Base-by-base conservation (phyloP, 2,888 invertebrate species). In the Norana najaformis region DNA sequence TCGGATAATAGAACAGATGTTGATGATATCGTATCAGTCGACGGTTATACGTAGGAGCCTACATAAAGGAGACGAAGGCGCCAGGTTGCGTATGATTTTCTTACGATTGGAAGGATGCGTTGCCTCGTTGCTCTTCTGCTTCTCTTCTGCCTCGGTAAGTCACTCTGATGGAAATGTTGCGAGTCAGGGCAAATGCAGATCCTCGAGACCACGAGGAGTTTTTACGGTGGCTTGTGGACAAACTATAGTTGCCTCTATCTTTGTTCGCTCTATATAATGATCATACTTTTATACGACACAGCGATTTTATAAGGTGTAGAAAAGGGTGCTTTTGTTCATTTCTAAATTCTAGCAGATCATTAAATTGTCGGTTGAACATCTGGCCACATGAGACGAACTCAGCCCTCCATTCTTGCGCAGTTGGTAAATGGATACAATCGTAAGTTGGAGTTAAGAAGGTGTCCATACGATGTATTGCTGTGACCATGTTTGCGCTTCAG, bases 71-170 rank as follows among this genome's bases (percentile, higher is more conserved):
- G 69, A 69, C 69, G 69, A n/a, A n/a, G 69, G 30, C 69, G n/a
- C 11, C 69, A n/a, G 69, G 30, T n/a, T 69, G n/a, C 35, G 36
- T 30, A 16, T 85, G 18, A 53, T n/a, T n/a, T n/a, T n/a, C n/a
- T n/a, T 18, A 16, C 23, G 53, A 53, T 53, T 23, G 85, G 20
- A 35, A 85, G 35, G 20, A 85, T 85, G 85, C 85, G 36, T 85
- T 30, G 85, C 14, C 35, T 85, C 0, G 85, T 35, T 36, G 85
- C 36, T 85, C 85, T 85, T 23, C 85, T 85, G 85, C 8, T 18
- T 85, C 85, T 85, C 13, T 34, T 85, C 85, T 85, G 85, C 85
- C 36, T 85, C 85, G 85, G 85, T 85, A 37, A 85, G 85, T 36
- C 13, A 30, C 69, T 69, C n/a, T 13, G 69, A 30, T n/a, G n/a